phyloP scores from a whole-genome alignment of 2,888 invertebrate genomes.

The Drosophila hamatofila region DNA sequence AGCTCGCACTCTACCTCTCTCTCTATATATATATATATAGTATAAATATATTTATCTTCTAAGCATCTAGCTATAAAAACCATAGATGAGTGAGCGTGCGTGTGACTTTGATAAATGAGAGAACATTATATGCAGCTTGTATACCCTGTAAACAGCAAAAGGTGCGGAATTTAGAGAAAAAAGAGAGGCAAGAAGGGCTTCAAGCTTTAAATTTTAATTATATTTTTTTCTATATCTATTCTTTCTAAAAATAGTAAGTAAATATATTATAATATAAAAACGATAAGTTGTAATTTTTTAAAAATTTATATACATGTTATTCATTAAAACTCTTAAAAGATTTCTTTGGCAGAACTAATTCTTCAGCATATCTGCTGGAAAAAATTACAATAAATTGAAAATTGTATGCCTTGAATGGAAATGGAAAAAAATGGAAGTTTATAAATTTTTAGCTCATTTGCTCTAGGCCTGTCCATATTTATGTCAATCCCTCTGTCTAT shows the following conservation, averaged over 20 bases:
- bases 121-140: slow-evolving; percentile 28
- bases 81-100: neutral
- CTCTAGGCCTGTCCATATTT: too few relatives aligned
- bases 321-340: too few relatives aligned
- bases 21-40: neutral
- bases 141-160: slow-evolving; percentile 3
- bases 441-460: too few relatives aligned
- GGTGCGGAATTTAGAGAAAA: neutral
- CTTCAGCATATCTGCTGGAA: too few relatives aligned
- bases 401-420: too few relatives aligned
- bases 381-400: too few relatives aligned
- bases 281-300: too few relatives aligned
- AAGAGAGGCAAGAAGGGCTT: neutral
- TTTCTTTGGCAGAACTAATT: too few relatives aligned
- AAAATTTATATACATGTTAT: too few relatives aligned
- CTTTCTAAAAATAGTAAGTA: neutral
- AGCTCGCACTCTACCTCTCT: neutral
- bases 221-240: neutral
- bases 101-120: slow-evolving; percentile 29
- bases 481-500: too few relatives aligned
- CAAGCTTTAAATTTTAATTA: neutral
- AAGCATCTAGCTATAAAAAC: neutral
- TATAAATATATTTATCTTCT: slow-evolving; percentile 2
- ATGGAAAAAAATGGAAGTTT: too few relatives aligned
- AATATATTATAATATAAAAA: too few relatives aligned